Base-by-base conservation (phyloP, 2,888 invertebrate species). In the Dorcus hopei region DNA sequence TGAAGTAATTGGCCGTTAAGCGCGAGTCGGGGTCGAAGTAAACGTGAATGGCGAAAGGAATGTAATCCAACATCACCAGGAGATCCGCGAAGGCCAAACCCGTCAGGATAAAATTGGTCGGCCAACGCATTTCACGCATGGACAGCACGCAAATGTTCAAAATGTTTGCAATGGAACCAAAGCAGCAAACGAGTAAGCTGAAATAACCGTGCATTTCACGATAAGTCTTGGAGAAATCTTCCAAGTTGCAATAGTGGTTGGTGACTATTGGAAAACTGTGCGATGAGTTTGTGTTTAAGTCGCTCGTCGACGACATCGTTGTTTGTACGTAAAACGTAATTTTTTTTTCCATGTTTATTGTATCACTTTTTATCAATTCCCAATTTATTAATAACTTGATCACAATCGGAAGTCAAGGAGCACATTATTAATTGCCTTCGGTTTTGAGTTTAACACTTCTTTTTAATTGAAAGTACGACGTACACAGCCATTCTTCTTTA, bases 31-130 rank as follows among this genome's bases (percentile, higher is more conserved):
- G 81, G 65, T 88, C 84, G 59, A 93, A 84, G 70, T 90, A 91
- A 76, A 88, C 87, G 75, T 93, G 91, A 54, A 90, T 84, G 2
- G 91, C 89, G 75, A 91, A 95, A 0, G 96, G 95, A 63, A 97
- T 90, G 77, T 96, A 97, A 70, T 94, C 94, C 70, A 96, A 82
- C 89, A 97, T 96, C 11, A 96, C 95, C n/a, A 95, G 83, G 38
- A 97, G 84, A 76, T 97, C 97, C 11, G 96, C 93, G 7, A 95
- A 88, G 0, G 97, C 97, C 38, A 94, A 82, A 4, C 91, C 93
- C 0, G 94, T 94, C 42, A 97, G 85, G 59, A 97, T 94, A 52
- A 91, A 87, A 80, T 97, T 97, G 33, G 95, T 96, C 3, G 96
- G 90, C 58, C 93, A 93, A 62, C 85, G 82, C 95, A 97, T 96